phyloP scores from a whole-genome alignment of 2,888 invertebrate genomes.

The Hedya salicella region DNA sequence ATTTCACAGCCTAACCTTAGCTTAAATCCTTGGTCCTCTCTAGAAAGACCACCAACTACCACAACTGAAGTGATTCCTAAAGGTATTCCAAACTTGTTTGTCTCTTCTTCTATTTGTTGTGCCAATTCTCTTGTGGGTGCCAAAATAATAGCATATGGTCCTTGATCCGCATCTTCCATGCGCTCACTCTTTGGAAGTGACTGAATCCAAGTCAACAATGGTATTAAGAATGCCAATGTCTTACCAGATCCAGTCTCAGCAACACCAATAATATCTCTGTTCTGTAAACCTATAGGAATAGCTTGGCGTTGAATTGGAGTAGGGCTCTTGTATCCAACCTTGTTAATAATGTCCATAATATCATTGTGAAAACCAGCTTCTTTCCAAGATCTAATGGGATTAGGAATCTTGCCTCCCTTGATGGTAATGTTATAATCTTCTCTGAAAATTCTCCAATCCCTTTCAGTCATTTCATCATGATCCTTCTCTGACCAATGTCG shows the following conservation, averaged over 20 bases:
- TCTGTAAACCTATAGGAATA: slow-evolving; percentile 98
- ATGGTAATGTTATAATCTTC: slow-evolving; percentile 99
- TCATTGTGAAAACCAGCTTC: slow-evolving; percentile 96
- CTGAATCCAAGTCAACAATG: slow-evolving; percentile 98
- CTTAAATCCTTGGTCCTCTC: slow-evolving; percentile 99
- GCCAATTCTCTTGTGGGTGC: slow-evolving; percentile 99
- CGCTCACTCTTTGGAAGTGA: slow-evolving; percentile 98
- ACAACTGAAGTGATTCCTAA: slow-evolving; percentile 97
- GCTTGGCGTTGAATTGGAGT: slow-evolving; percentile 99
- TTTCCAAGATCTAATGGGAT: slow-evolving; percentile 97
- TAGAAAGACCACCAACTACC: slow-evolving; percentile 98
- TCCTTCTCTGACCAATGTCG: slow-evolving; percentile 99
- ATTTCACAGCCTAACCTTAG: slow-evolving; percentile 99
- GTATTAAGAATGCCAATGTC: slow-evolving; percentile 99
- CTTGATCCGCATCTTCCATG: slow-evolving; percentile 95
- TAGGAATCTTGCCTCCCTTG: slow-evolving; percentile 98
- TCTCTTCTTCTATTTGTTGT: slow-evolving; percentile 99
- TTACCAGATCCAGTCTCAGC: slow-evolving; percentile 99
- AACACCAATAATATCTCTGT: slow-evolving; percentile 98
- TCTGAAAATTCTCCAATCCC: slow-evolving; percentile 99
- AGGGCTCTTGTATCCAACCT: slow-evolving; percentile 98
- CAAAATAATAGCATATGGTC: slow-evolving; percentile 99
- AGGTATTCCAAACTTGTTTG: slow-evolving; percentile 97
- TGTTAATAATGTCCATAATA: slow-evolving; percentile 96
- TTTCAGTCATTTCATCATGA: slow-evolving; percentile 97